Base-by-base conservation (phyloP, 2,113 vertebrate species). In the Scomber japonicus region DNA sequence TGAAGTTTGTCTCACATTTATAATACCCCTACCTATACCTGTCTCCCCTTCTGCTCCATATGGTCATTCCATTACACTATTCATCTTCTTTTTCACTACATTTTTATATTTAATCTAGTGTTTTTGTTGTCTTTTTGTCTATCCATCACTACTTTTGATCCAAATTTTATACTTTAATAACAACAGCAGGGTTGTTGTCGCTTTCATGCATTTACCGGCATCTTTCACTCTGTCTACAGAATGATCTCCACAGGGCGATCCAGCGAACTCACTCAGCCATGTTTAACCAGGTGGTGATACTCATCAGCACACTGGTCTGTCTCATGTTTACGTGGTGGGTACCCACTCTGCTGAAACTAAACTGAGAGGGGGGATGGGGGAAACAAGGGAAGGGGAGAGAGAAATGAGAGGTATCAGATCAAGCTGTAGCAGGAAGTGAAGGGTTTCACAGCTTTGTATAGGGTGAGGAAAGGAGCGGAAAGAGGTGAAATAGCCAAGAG, bases 231-330 rank as follows among this genome's bases (percentile, higher is more conserved):
- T 69, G 11, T 80, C 56, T 87, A 78, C 83, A 96, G 96, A 96
- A 96, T 50, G 95, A 96, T 75, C 93, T 96, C 62, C 95, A 96
- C 90, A 89, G 95, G 60, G 96, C 96, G 0, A 96, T 96, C 80
- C 96, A 96, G 94, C 89, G 96, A 54, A 96, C 95, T 0, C 95
- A 96, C 82, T 96, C 96, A 1, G 96, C 96, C 88, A 96, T 96
- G 96, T 96, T 96, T 82, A 96, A 96, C 91, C 96, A 96, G 90
- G 96, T 96, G 83, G 94, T 96, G 88, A 96, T 96, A 79, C 95
- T 96, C 76, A 95, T 96, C 91, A 95, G 94, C 88, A 96, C 95
- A 3, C 91, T 96, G 65, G 92, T 96, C 75, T 96, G 95, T 82
- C 95, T 96, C 84, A 96, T 96, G 95, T 96, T 96, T 85, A 96